phyloP scores from a whole-genome alignment of 53 echinoderm and acorn worm genomes.

The Hippasteria phrygiana region DNA sequence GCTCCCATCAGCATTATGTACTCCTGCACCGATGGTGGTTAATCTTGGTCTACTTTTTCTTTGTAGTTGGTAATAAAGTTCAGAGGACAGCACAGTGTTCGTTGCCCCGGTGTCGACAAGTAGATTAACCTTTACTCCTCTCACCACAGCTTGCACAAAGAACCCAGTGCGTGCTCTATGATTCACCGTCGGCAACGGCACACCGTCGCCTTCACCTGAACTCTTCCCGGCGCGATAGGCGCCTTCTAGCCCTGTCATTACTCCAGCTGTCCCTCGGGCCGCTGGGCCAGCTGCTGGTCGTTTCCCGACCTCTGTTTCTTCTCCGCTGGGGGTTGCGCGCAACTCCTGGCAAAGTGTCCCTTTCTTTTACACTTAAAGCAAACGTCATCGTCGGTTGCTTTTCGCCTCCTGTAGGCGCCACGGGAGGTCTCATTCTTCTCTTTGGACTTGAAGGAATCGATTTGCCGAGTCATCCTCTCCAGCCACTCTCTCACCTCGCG shows the following conservation, averaged over 20 bases:
- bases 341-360: neutral
- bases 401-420: neutral
- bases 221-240: neutral
- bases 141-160: slow-evolving; percentile 13
- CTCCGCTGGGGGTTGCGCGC: neutral
- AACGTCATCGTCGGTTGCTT: neutral
- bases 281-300: slow-evolving; percentile 34
- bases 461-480: neutral
- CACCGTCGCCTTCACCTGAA: neutral
- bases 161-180: neutral
- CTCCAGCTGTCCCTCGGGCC: slow-evolving; percentile 59
- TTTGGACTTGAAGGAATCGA: neutral
- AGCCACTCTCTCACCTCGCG: neutral
- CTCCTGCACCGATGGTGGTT: neutral
- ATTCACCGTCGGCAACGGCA: neutral
- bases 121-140: slow-evolving; percentile 5
- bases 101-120: slow-evolving; percentile 58
- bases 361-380: too few species aligned
- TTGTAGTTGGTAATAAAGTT: slow-evolving; percentile 9
- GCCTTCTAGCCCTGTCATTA: slow-evolving; percentile 20
- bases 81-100: slow-evolving; percentile 24
- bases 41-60: slow-evolving; percentile 14
- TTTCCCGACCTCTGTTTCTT: slow-evolving; percentile 27
- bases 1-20: slow-evolving; percentile 31
- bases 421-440: neutral